Evolutionary conservation across 2,888 invertebrate genomes (phyloP).

Genomic region (Dasypolia templi): DNA sequence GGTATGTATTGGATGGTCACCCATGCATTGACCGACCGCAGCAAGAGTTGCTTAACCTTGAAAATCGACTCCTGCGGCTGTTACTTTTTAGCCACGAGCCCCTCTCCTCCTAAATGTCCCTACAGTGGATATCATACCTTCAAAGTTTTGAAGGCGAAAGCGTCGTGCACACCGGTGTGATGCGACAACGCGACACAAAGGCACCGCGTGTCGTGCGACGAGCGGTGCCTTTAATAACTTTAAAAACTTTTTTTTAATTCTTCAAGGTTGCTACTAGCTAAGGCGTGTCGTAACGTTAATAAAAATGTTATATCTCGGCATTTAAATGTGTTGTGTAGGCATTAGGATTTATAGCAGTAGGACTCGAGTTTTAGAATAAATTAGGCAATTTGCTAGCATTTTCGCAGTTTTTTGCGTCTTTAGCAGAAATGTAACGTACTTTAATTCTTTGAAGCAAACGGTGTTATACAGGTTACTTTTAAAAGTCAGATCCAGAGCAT

Average conservation of each 20-base stretch:
- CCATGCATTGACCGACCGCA: neutral
- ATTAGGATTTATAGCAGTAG: neutral
- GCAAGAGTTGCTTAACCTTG: neutral
- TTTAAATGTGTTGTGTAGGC: conserved; percentile 17
- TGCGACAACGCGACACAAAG: too few species aligned
- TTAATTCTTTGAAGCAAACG: neutral
- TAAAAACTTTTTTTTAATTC: too few species aligned
- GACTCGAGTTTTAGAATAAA: conserved; percentile 23
- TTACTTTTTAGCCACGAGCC: neutral
- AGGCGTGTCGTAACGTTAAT: neutral
- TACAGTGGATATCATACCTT: neutral
- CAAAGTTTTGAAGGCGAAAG: neutral
- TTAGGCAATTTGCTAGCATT: neutral
- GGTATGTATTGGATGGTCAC: neutral
- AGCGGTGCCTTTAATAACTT: too few species aligned
- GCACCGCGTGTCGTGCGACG: too few species aligned
- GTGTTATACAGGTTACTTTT: too few species aligned
- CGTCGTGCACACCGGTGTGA: too few species aligned
- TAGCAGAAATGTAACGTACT: neutral
- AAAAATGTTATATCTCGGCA: conserved; percentile 10
- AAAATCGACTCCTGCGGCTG: neutral
- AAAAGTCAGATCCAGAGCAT: too few species aligned
- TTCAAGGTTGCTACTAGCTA: too few species aligned
- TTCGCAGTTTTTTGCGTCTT: neutral
- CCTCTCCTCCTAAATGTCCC: neutral